Conservation (phyloP, 2,113 vertebrate genomes). For the Collichthys lucidus region DNA sequence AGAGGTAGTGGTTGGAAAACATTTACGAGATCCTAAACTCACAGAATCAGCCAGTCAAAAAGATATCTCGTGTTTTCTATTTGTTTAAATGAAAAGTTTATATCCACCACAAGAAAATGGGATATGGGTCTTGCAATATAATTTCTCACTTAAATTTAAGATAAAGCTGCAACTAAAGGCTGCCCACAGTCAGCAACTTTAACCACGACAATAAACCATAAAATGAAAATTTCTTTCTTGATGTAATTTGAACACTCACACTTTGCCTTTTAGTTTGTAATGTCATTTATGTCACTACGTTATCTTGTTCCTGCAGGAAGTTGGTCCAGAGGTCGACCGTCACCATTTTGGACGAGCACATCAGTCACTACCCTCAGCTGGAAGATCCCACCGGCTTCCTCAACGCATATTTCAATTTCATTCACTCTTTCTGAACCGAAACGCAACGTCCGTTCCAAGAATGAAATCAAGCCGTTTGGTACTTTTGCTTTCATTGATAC, state of each 20-base stretch:
- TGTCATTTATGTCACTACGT: not conserved
- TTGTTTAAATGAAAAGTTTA: not conserved
- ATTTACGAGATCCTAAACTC: too few species aligned
- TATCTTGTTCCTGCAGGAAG: constrained; percentile 80
- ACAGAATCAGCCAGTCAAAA: not conserved
- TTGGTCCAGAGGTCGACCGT: constrained; percentile 90
- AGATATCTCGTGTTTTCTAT: too few species aligned
- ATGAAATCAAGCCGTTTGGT: not conserved
- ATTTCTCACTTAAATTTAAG: not conserved
- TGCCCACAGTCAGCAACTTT: too few species aligned
- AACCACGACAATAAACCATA: too few species aligned
- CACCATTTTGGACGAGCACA: constrained; percentile 92
- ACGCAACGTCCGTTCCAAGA: not conserved
- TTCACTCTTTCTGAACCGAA: constrained; percentile 91
- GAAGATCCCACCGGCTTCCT: constrained; percentile 95
- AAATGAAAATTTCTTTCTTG: too few species aligned
- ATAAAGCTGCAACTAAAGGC: not conserved
- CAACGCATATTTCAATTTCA: constrained; percentile 93
- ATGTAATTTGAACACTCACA: too few species aligned
- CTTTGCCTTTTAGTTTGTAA: not conserved
- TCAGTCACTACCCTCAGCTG: constrained; percentile 96
- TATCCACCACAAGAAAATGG: not conserved
- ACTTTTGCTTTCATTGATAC: not conserved
- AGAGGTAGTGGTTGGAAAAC: not conserved
- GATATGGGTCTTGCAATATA: not conserved